Evolutionary conservation across 64 coral and sea anemone genomes (phyloP), one percentile per base, ranked within the genome.

Genomic region (Platygyra sinensis): DNA sequence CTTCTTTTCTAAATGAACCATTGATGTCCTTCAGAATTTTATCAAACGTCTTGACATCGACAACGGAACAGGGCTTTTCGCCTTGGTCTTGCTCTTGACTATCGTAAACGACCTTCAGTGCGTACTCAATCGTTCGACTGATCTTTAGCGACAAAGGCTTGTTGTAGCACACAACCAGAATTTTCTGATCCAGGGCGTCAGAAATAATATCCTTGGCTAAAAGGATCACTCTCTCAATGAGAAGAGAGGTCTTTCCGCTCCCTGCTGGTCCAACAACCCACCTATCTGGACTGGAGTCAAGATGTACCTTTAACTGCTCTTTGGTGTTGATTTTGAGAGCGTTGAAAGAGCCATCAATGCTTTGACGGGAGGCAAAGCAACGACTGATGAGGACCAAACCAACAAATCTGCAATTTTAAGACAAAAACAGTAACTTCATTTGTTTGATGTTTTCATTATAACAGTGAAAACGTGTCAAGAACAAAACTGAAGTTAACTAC

Each of bases 251-350:
- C 27, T 94, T 94, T 7, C 93, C 93, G 80, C 93, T 94, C 4
- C 88, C 93, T 1, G 93, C 93, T 32, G 93, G 88, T 5, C 93
- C 93, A 50, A 76, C 82, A 19, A 94, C 82, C 93, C 93, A 94
- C 29, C 50, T 76, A 19, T 87, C 19, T 8, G 83, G 33, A 19
- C 52, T 28, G 5, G 76, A 60, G 77, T 71, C 24, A 22, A 80
- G 72, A 19, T 86, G 30, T 2, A 75, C 52, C 38, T 82, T 16
- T 9, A 91, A 39, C 17, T 94, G 93, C 32, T 49, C 32, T 25
- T 2, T n/a, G 22, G 80, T 83, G 10, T 83, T 25, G 28, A 17
- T n/a, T 0, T 25, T 20, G 0, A 83, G 61, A 29, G 62, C 33
- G 1, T 30, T 0, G 0, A 46, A 46, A 46, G 39, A 46, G 39